Evolutionary conservation across 2,113 vertebrate species (phyloP).

Genomic region (Ciconia stormi): DNA sequence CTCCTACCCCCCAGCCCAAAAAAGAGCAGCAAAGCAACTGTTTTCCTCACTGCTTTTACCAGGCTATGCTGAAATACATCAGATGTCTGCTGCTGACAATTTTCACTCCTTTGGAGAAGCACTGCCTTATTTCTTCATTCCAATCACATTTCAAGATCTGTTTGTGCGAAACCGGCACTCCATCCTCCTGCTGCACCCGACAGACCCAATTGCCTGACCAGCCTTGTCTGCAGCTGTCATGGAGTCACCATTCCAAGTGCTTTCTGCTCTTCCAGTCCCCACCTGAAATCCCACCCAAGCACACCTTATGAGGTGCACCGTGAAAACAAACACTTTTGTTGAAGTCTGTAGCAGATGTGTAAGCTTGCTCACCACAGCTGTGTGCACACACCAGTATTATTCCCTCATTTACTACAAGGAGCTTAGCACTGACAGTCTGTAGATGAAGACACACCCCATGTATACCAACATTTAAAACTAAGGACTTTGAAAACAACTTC

Average conservation of each 20-base stretch:
- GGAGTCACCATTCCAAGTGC: neutral
- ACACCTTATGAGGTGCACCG: neutral
- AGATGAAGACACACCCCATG: neutral
- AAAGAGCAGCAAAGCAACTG: constrained; percentile 36
- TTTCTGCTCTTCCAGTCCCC: neutral
- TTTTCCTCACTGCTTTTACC: neutral
- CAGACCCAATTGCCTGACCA: neutral
- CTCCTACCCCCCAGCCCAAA: neutral
- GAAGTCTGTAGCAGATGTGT: neutral
- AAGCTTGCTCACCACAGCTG: neutral
- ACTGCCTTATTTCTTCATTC: neutral
- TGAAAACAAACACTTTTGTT: neutral
- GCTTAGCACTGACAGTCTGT: neutral
- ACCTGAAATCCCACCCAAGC: neutral
- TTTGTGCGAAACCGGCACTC: neutral
- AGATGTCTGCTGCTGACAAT: neutral
- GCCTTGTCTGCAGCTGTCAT: neutral
- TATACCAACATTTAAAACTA: neutral
- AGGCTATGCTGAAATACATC: neutral
- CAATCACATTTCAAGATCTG: neutral
- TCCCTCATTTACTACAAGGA: neutral
- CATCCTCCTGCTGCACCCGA: neutral
- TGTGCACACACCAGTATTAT: neutral
- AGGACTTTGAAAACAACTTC: neutral
- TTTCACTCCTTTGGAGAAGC: neutral